Evolutionary conservation across 2,888 invertebrate genomes (phyloP), one percentile per base, ranked within the genome.

Genomic region (Drosophila maculinotata): DNA sequence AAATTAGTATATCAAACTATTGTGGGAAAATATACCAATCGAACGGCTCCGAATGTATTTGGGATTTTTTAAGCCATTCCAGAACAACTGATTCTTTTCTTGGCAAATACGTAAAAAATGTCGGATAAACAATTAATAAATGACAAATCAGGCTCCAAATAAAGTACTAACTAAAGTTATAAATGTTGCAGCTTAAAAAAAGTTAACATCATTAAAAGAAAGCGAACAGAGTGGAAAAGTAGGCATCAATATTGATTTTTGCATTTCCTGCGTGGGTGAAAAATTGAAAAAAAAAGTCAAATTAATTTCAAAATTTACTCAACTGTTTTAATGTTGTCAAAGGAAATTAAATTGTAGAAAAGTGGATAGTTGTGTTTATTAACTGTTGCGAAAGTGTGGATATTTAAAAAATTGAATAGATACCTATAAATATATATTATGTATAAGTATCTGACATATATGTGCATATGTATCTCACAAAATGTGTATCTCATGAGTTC

Each of bases 111-210:
- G 58, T 58, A 44, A 51, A 70, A 73, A 73, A 67, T 73, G 57
- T 76, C 73, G 56, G 60, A 72, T 73, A 72, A 73, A 73, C 73
- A 71, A 69, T 63, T 58, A 39, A 47, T 52, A 51, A 64, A 69
- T 69, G 36, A 31, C 15, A 12, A 44, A 75, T 8, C n/a, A 23
- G 47, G 14, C n/a, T 31, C 8, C 5, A 28, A 54, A 42, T 56
- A 51, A 56, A 64, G 26, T 25, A 36, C 1, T 25, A 28, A 4
- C 8, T 6, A 9, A 14, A 5, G 14, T 51, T 33, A 36, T 30
- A 28, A 12, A 53, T 47, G 52, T 33, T 44, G n/a, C 33, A 52
- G 14, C 14, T 28, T 31, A 10, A 42, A 39, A 63, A 15, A 20
- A 49, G 4, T 6, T 8, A 51, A 41, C 8, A 15, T 3, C 12